A percentile compares a stretch with the other conserved stretches of the same genome.
These are phyloP conservation scores for Picathartes gymnocephalus DNA, from an alignment of 2,113 vertebrate species.

Conservation along the genomic window DNA sequence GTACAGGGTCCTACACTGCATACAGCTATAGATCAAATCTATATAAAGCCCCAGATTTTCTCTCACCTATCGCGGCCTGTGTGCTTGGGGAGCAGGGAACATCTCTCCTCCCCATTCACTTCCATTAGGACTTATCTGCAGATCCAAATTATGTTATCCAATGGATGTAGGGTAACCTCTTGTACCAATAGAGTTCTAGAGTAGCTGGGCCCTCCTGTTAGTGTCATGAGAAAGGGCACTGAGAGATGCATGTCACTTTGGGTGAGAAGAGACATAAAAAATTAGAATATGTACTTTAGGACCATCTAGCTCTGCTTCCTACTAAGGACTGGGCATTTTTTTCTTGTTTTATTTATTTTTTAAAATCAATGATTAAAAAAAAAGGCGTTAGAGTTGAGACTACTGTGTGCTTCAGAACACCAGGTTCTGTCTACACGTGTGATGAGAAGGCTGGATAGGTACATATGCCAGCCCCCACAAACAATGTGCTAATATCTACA, in stretches of 20 bases:
- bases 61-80: accelerated
- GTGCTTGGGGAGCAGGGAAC: neutral
- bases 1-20: neutral
- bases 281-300: neutral
- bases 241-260: neutral
- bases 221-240: neutral
- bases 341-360: neutral
- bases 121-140: neutral
- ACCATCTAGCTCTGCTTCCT: neutral
- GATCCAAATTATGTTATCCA: neutral
- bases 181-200: neutral
- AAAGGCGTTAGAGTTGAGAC: neutral
- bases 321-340: neutral
- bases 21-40: neutral
- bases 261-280: neutral
- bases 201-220: neutral
- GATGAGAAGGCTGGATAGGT: neutral
- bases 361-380: too few relatives aligned
- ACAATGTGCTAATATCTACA: neutral
- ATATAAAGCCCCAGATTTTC: neutral
- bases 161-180: neutral
- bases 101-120: neutral
- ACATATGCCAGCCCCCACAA: neutral
- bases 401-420: neutral
- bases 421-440: neutral